Base-by-base conservation (phyloP, 2,113 vertebrate species). In the Microcebus jonahi region DNA sequence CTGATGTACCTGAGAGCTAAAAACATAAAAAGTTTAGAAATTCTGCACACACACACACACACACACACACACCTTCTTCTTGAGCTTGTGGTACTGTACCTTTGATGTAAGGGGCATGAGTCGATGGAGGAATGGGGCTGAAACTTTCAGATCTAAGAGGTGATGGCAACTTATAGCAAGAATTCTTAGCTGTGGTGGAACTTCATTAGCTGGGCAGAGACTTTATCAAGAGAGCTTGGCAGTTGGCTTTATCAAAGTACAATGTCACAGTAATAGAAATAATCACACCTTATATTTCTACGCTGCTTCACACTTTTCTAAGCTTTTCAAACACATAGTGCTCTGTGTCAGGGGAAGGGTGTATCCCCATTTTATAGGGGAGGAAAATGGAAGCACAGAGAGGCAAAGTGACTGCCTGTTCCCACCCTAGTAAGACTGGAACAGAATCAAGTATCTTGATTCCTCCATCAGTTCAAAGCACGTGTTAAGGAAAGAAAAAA, bases 1-100 rank as follows among this genome's bases (percentile, higher is more conserved):
- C 83, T 96, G 91, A 97, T 85, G 53, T 96, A 65, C 76, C 96
- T 84, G 86, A 98, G 73, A 96, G 79, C 94, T 12, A 94, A 93
- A 96, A 97, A 95, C 83, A 42, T 61, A 17, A 57, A 65, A 45
- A 31, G 17, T 61, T 79, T 59, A 73, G 73, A 91, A 81, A 68
- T 85, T 73, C 39, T 42, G n/a, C 50, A 48, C 48, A 48, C 48
- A 48, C 48, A 48, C 45, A 48, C 45, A 48, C 8, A 48, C 48
- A 48, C 48, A 48, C 48, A 48, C 45, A 48, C 45, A 48, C 9
- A 10, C 6, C 31, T 83, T n/a, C 18, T 68, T 83, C 39, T 67
- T 55, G 25, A 92, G 88, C 71, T 10, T 42, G 68, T 82, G 95
- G 90, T 95, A 84, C 82, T 91, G 42, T 88, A 29, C 18, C 17